Conservation (phyloP, 2,113 vertebrate genomes). For the Xerus inauris region DNA sequence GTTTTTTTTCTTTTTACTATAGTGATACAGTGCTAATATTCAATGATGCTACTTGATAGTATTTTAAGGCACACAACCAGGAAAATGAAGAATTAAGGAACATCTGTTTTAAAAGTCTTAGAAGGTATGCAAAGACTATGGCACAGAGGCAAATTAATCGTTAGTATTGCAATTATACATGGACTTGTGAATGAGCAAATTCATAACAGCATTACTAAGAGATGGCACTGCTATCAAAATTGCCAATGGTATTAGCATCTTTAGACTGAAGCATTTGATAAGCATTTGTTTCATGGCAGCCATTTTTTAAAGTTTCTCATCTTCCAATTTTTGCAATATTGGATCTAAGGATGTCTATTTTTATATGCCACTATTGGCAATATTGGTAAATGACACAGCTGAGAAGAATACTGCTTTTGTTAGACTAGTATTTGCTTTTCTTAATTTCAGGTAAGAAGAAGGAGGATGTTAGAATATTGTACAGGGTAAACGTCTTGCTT, state of each 20-base stretch:
- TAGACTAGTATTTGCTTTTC: neutral
- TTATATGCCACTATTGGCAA: neutral
- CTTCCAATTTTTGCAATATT: neutral
- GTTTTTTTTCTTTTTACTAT: neutral
- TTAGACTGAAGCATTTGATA: neutral
- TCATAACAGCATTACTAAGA: neutral
- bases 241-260: neutral
- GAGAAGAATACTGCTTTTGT: neutral
- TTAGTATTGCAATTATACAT: neutral
- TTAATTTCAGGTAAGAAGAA: neutral
- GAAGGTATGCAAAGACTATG: neutral
- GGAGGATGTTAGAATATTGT: neutral
- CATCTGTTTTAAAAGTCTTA: neutral
- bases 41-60: neutral
- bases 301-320: neutral
- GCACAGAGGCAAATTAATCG: neutral
- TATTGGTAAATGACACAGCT: neutral
- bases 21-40: neutral
- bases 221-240: neutral
- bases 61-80: neutral
- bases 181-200: neutral
- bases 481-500: neutral
- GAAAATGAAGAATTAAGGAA: neutral
- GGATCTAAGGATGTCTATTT: neutral
- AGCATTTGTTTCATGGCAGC: neutral